Evolutionary conservation across 53 echinoderm and acorn worm species (phyloP).

Genomic region (Patiria pectinifera): DNA sequence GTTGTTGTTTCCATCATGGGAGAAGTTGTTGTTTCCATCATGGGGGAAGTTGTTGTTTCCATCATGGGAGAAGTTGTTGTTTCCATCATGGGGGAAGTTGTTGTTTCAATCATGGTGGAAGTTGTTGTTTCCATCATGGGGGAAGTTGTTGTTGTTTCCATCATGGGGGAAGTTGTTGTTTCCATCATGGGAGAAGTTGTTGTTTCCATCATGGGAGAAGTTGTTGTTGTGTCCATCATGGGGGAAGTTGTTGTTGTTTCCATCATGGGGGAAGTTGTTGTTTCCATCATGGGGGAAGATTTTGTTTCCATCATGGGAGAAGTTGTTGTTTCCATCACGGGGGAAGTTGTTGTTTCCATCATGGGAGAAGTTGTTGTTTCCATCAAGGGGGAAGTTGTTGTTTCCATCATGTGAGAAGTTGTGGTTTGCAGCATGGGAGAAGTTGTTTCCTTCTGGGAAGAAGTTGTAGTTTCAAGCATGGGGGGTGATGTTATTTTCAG

Average conservation of each 20-base stretch:
- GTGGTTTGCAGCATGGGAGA: neutral
- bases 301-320: neutral
- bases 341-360: neutral
- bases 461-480: neutral
- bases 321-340: neutral
- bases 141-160: too few relatives aligned
- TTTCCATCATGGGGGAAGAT: neutral
- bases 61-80: too few relatives aligned
- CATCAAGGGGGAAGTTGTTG: neutral
- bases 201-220: neutral
- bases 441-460: neutral
- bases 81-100: neutral
- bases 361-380: constrained; percentile 2
- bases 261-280: neutral
- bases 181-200: neutral
- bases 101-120: neutral
- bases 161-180: neutral
- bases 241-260: neutral
- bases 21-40: neutral
- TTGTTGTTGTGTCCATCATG: neutral
- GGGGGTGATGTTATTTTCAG: neutral
- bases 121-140: too few relatives aligned
- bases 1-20: neutral
- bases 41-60: neutral
- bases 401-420: neutral